These are phyloP conservation scores for Lutraria lutraria DNA, from an alignment of 2,888 invertebrate species.

Conservation along the genomic window DNA sequence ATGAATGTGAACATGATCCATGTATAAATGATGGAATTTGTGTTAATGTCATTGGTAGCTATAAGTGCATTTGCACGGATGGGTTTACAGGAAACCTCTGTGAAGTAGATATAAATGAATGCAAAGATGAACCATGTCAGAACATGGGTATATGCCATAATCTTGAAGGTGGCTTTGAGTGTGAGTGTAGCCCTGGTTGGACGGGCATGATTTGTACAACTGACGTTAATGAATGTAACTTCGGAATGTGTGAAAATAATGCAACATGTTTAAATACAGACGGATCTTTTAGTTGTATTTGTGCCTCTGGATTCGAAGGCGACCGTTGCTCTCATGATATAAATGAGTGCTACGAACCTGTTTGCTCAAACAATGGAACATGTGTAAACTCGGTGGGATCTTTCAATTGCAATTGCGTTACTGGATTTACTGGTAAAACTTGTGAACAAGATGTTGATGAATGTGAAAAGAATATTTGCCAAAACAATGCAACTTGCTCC, in stretches of 20 bases:
- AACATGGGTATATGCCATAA: constrained; percentile 23
- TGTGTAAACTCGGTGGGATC: constrained; percentile 30
- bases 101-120: constrained; percentile 8
- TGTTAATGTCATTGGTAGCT: not conserved
- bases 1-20: constrained; percentile 36
- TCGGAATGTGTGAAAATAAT: constrained; percentile 32
- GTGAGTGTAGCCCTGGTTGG: constrained; percentile 21
- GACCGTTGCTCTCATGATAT: constrained; percentile 44
- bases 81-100: constrained; percentile 26
- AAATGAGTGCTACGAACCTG: constrained; percentile 49
- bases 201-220: constrained; percentile 31
- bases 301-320: constrained; percentile 37
- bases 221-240: constrained; percentile 46
- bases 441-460: constrained; percentile 35
- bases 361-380: constrained; percentile 51
- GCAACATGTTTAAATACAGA: constrained; percentile 42
- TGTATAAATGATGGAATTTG: constrained; percentile 40
- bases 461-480: constrained; percentile 27
- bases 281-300: constrained; percentile 40
- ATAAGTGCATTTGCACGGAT: constrained; percentile 24
- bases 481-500: constrained; percentile 33
- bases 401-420: constrained; percentile 39
- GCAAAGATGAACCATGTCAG: constrained; percentile 14
- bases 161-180: constrained; percentile 15
- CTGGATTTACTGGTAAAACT: constrained; percentile 34